Conservation (phyloP, 2,797 vertebrate genomes). For the Acanthiza pusilla region DNA sequence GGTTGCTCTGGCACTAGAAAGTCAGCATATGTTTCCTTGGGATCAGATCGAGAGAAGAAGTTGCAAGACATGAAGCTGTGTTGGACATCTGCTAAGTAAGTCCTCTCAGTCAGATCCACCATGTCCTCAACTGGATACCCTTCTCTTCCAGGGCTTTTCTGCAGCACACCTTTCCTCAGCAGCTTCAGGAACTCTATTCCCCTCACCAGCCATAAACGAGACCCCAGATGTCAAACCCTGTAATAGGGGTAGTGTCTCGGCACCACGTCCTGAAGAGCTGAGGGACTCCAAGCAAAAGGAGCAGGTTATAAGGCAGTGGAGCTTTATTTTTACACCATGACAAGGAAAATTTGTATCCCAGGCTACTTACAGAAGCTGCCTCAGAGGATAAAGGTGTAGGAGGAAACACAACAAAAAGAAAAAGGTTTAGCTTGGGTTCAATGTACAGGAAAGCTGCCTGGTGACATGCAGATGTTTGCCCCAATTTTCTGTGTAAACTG, state of each 20-base stretch:
- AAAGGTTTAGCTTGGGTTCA: not conserved
- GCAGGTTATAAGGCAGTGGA: not conserved
- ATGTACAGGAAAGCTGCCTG: not conserved
- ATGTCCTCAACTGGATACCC: not conserved
- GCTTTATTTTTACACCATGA: not conserved
- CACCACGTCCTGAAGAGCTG: rapidly evolving
- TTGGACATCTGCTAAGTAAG: not conserved
- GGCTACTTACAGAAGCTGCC: not conserved
- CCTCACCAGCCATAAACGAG: not conserved
- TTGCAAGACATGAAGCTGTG: not conserved
- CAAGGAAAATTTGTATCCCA: not conserved
- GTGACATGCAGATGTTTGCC: not conserved
- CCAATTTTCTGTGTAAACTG: not conserved
- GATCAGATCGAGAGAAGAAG: not conserved
- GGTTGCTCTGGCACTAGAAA: not conserved
- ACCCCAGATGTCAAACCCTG: not conserved
- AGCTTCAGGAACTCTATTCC: not conserved
- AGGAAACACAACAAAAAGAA: not conserved
- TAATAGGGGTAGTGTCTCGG: not conserved
- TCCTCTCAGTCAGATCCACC: not conserved
- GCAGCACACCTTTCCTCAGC: not conserved
- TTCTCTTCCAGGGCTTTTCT: not conserved
- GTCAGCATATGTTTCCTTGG: not conserved
- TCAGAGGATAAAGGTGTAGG: not conserved
- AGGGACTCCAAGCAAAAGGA: not conserved